These are phyloP conservation scores for Epiblema foenella DNA, from an alignment of 2,888 invertebrate genomes.

Conservation along the genomic window DNA sequence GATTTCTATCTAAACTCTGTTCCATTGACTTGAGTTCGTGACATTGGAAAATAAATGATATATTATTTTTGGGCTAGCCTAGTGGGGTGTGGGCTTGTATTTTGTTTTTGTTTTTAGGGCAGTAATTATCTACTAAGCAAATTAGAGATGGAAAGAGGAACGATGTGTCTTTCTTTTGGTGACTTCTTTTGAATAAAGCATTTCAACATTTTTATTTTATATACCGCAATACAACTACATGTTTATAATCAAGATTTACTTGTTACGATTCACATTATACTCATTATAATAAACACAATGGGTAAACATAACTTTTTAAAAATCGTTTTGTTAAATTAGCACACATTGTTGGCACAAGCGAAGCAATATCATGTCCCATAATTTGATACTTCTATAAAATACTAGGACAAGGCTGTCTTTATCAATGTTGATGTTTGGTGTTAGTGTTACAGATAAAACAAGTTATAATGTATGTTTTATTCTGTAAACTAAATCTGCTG, in stretches of 20 bases:
- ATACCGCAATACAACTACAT: too few species aligned
- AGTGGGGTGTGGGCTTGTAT: too few species aligned
- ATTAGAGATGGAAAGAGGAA: background rate
- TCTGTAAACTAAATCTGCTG: slow-evolving; percentile 39
- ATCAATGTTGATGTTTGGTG: slow-evolving; percentile 22
- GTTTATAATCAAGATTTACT: background rate
- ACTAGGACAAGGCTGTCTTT: slow-evolving; percentile 37
- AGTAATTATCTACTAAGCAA: background rate
- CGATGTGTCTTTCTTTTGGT: background rate
- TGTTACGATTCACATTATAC: background rate
- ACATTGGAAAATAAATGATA: too few species aligned
- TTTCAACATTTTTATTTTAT: too few species aligned
- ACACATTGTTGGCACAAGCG: slow-evolving; percentile 17
- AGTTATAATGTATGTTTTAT: background rate
- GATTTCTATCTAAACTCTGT: too few species aligned
- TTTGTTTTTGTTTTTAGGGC: background rate
- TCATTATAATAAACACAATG: background rate
- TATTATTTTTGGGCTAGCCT: too few species aligned
- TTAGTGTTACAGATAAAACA: slow-evolving; percentile 16
- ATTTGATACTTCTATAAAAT: slow-evolving; percentile 25
- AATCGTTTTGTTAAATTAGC: slow-evolving; percentile 22
- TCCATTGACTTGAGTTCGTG: too few species aligned
- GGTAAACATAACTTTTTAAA: too few species aligned
- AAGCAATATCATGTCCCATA: slow-evolving; percentile 24
- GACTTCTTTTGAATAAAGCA: too few species aligned